These are phyloP conservation scores for Leptinotarsa peninsularis DNA, from an alignment of 2,888 invertebrate genomes.

Conservation along the genomic window DNA sequence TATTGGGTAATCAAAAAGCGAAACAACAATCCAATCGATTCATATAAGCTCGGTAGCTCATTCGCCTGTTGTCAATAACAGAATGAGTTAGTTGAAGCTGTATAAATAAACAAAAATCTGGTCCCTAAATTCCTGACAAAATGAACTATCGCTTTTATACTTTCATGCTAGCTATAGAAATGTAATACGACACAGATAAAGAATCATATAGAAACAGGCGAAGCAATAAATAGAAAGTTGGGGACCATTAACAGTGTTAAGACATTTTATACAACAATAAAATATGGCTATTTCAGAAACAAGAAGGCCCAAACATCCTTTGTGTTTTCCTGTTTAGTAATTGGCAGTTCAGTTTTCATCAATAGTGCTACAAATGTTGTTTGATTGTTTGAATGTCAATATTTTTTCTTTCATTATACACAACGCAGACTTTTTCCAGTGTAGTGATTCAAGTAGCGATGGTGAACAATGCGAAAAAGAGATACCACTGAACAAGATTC, in stretches of 20 bases:
- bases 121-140: neutral
- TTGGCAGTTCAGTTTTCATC: neutral
- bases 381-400: too few species aligned
- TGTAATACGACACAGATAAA: neutral
- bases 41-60: slow-evolving; percentile 17
- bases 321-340: neutral
- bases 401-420: too few species aligned
- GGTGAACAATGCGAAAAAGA: too few species aligned
- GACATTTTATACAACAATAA: slow-evolving; percentile 4
- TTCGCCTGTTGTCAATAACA: slow-evolving; percentile 16
- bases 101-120: slow-evolving; percentile 17
- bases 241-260: slow-evolving; percentile 3
- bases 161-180: neutral
- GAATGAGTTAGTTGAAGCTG: slow-evolving; percentile 16
- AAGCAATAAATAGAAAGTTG: slow-evolving; percentile 6
- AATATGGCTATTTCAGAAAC: slow-evolving; percentile 8
- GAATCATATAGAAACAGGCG: neutral
- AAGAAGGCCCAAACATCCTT: neutral
- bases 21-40: slow-evolving; percentile 14
- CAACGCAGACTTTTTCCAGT: too few species aligned
- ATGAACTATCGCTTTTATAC: neutral
- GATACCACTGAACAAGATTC: too few species aligned
- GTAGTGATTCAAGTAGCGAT: too few species aligned
- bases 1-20: slow-evolving; percentile 21
- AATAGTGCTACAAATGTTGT: neutral